A percentile compares a stretch with the other conserved stretches of the same genome.
Evolutionary conservation across 2,113 vertebrate species (phyloP).

Genomic region (Ictidomys tridecemlineatus): DNA sequence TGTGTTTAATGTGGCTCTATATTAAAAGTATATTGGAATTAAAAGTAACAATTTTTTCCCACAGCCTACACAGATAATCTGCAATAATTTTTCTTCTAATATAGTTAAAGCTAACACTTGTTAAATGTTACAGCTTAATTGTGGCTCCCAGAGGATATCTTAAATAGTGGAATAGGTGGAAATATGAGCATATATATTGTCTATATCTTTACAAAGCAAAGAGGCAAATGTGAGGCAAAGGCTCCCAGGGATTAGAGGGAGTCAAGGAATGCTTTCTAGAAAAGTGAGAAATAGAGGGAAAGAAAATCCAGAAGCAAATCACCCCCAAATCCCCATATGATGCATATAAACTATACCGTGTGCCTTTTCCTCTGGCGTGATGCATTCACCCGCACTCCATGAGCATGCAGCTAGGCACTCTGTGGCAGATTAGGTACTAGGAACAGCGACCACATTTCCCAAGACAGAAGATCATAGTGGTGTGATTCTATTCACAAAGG

Average conservation of each 20-base stretch:
- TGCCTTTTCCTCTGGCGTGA: neutral
- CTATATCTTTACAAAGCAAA: neutral
- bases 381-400: neutral
- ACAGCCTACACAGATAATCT: neutral
- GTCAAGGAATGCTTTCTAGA: neutral
- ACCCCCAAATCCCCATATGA: neutral
- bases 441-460: neutral
- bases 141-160: neutral
- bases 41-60: neutral
- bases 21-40: neutral
- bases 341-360: neutral
- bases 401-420: neutral
- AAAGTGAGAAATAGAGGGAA: neutral
- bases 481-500: neutral
- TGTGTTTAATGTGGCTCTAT: neutral
- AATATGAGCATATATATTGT: neutral
- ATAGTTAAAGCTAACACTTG: conserved; percentile 52
- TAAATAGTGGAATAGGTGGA: neutral
- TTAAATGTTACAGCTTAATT: conserved; percentile 42
- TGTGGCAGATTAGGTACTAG: neutral
- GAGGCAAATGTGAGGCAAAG: neutral
- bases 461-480: neutral
- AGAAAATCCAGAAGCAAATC: neutral
- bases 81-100: conserved; percentile 19
- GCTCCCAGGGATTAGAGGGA: neutral